Base-by-base conservation (phyloP, 1,140 invertebrate species). In the Diploscapter pachys region DNA sequence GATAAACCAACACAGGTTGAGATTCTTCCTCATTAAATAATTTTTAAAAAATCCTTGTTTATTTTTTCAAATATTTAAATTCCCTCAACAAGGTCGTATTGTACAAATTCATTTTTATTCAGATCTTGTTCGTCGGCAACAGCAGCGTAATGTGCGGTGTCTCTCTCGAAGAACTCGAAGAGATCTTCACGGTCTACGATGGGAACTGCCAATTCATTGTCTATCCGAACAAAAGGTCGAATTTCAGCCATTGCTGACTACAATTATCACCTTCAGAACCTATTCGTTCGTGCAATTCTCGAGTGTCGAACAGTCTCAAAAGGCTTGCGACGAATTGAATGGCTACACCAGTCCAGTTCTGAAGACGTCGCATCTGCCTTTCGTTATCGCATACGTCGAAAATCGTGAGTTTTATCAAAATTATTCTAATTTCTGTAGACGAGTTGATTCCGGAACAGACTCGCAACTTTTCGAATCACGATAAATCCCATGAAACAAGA, bases 381-480 rank as follows among this genome's bases (percentile, higher is more conserved):
- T 92, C 52, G 92, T 91, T 85, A 87, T 92, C 49, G 87, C 89
- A 9, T 93, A 88, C 86, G 84, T 89, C 63, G 86, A 89, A 80
- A 84, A 87, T 84, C 85, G 90, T 90, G 82, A 80, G 79, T 31
- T 31, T 31, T 31, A 31, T 31, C 31, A 31, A 31, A 31, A 31
- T 31, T 31, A 31, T 31, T 31, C 31, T 31, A 31, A 31, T 31
- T 31, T 31, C 31, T 31, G 31, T 31, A 31, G 31, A 31, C 31
- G 31, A 31, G 31, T 31, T 31, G 31, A 31, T 31, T 31, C 31
- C 31, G 31, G 31, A 31, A 1, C 31, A 31, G 31, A 31, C 31
- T 31, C 31, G 31, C 31, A 31, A 31, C 31, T 31, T 31, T 31
- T 31, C 31, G 31, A 31, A 31, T 31, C 31, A 31, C 31, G 31